These are phyloP conservation scores for Mantis religiosa DNA, from an alignment of 2,888 invertebrate genomes.

Conservation along the genomic window DNA sequence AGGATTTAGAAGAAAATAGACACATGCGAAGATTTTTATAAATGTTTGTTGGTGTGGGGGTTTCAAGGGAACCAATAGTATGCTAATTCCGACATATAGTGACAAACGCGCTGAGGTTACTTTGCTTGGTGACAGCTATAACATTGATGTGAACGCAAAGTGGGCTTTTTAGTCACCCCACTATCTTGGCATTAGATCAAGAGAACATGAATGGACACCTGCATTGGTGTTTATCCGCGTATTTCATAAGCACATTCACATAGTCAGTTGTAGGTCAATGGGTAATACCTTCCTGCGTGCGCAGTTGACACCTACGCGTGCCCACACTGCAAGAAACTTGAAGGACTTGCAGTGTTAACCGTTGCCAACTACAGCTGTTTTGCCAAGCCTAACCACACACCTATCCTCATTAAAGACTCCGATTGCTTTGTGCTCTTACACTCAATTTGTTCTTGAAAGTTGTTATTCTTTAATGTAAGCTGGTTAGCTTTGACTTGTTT, in stretches of 20 bases:
- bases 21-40: no score
- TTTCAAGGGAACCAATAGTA: no score
- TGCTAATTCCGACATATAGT: no score
- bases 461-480: neutral
- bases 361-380: conserved; percentile 14
- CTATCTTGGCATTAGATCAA: conserved; percentile 2
- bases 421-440: neutral
- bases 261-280: neutral
- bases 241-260: neutral
- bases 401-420: neutral
- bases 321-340: neutral
- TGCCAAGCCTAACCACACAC: neutral
- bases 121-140: neutral
- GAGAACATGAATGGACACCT: conserved; percentile 14
- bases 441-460: neutral
- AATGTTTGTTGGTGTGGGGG: no score
- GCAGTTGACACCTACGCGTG: conserved; percentile 3
- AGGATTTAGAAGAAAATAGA: no score
- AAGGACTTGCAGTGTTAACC: neutral
- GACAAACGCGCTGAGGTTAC: no score
- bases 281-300: neutral
- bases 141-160: neutral
- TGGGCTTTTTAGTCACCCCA: neutral
- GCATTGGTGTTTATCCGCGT: conserved; percentile 2
- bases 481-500: neutral